Conservation (phyloP, 2,797 vertebrate genomes). For the Adrianichthys oophorus region DNA sequence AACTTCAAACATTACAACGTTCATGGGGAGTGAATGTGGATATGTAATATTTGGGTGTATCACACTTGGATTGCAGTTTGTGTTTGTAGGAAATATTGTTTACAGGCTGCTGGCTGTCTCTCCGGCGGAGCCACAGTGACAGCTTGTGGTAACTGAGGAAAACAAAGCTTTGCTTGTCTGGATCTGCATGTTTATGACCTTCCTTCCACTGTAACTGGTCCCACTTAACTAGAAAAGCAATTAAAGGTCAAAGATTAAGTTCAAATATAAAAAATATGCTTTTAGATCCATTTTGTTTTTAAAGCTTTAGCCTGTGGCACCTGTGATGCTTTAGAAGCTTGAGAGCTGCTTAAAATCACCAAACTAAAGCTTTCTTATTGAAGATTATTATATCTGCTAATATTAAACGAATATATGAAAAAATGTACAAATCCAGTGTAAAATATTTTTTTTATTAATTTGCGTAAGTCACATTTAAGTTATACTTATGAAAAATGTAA, state of each 20-base stretch:
- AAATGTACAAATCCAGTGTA: too few species aligned
- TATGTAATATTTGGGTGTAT: slow-evolving; percentile 5
- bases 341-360: too few species aligned
- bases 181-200: background rate
- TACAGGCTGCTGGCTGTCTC: background rate
- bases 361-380: too few species aligned
- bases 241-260: too few species aligned
- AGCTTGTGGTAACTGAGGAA: slow-evolving; percentile 41
- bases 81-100: background rate
- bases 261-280: too few species aligned
- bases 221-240: too few species aligned
- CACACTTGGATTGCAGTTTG: background rate
- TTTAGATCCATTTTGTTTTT: too few species aligned
- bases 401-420: too few species aligned
- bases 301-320: too few species aligned
- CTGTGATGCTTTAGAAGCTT: too few species aligned
- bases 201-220: background rate
- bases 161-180: background rate
- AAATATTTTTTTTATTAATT: too few species aligned
- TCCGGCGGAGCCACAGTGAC: slow-evolving; percentile 50
- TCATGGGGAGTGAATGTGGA: slow-evolving; percentile 2
- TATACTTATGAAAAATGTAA: background rate
- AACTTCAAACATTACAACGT: slow-evolving; percentile 15
- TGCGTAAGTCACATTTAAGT: background rate
- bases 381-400: too few species aligned